phyloP scores from a whole-genome alignment of 2,797 vertebrate genomes.

The Nyctalus aviator region DNA sequence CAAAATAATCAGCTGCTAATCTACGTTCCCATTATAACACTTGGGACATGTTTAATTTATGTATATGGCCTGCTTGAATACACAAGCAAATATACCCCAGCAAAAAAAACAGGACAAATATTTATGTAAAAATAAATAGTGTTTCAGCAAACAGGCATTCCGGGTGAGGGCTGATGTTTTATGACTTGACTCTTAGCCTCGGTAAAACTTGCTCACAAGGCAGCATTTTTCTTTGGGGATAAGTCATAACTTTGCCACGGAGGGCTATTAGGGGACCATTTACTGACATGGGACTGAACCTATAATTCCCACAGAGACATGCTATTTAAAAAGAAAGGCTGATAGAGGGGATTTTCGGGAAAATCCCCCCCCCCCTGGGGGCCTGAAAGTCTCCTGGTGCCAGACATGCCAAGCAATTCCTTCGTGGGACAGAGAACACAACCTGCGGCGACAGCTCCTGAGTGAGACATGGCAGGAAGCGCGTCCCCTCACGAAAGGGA shows the following conservation, averaged over 20 bases:
- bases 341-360: slow-evolving; percentile 65
- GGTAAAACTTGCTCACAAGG: slow-evolving; percentile 70
- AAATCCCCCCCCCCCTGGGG: slow-evolving; percentile 46
- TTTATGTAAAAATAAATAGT: slow-evolving; percentile 76
- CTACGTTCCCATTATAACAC: slow-evolving; percentile 77
- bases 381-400: neutral
- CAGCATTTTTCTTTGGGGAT: slow-evolving; percentile 70
- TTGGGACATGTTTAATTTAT: slow-evolving; percentile 70
- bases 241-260: slow-evolving; percentile 78
- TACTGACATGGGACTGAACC: slow-evolving; percentile 51
- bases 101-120: slow-evolving; percentile 76
- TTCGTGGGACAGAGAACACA: neutral
- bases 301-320: slow-evolving; percentile 74
- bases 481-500: fast-evolving
- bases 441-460: neutral
- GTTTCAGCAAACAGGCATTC: slow-evolving; percentile 72
- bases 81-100: neutral
- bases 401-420: neutral
- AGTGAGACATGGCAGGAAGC: fast-evolving
- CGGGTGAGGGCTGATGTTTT: slow-evolving; percentile 75
- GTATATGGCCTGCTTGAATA: slow-evolving; percentile 1
- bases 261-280: slow-evolving; percentile 67
- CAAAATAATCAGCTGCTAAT: slow-evolving; percentile 79
- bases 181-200: slow-evolving; percentile 77
- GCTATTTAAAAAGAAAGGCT: slow-evolving; percentile 70